Evolutionary conservation across 2,888 invertebrate genomes (phyloP), one percentile per base, ranked within the genome.

Genomic region (Erynnis tages): DNA sequence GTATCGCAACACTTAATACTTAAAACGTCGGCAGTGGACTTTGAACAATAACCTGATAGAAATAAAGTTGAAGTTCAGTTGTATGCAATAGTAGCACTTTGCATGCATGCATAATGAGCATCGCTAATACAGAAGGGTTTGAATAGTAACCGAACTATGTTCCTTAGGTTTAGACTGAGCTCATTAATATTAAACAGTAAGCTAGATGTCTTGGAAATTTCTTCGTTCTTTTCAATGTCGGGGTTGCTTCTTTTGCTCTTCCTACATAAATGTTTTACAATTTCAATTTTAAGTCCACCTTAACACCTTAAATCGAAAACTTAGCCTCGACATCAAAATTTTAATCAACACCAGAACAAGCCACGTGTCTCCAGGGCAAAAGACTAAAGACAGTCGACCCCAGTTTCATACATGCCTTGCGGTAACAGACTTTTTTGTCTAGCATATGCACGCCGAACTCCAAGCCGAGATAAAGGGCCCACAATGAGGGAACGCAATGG

Each of bases 391-490:
- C 11, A 30, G 43, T 43, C 25, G 17, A 35, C 49, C 44, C 16
- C 13, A 49, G 30, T 29, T 38, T 30, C 19, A 21, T 44, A 29
- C 27, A 4, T 17, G 34, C 32, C 49, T 25, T 17, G 34, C 17
- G 41, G 41, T 49, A 13, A 34, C 32, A 49, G 49, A 49, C 49
- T 21, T 40, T 41, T 49, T 49, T 49, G 49, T 49, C 23, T 34
- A 41, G 41, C 40, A 38, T 10, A 41, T 49, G 49, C 41, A 41
- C 46, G 35, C 27, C 11, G 19, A 47, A 37, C 49, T 41, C 40
- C 14, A 32, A 8, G 25, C 16, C 5, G 16, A 49, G 40, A 49
- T 49, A 49, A 41, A 25, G 25, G 10, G 41, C n/a, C 25, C 25
- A 49, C 41, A 41, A 49, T 13, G 25, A 41, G 40, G 32, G 30